phyloP scores from a whole-genome alignment of 2,888 invertebrate genomes.

The Harpalus rubripes region DNA sequence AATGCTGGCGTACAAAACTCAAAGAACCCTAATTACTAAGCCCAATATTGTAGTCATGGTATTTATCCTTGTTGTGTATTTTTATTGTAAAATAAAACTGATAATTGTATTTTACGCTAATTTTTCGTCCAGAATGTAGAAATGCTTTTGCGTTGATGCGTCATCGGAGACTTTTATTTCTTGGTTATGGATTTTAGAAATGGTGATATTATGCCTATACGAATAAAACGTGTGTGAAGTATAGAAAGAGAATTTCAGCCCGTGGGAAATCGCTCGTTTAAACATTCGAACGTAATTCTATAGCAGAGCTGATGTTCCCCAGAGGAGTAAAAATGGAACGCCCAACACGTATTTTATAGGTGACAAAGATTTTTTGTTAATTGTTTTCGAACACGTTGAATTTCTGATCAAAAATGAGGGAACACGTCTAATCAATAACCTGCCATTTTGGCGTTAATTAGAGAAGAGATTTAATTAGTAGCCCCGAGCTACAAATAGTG shows the following conservation, averaged over 20 bases:
- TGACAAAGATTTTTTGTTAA: slow-evolving; percentile 34
- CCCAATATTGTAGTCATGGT: too few relatives aligned
- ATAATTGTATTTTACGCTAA: slow-evolving; percentile 20
- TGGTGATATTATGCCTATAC: slow-evolving; percentile 33
- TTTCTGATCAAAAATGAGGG: slow-evolving; percentile 2
- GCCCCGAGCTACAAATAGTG: not conserved
- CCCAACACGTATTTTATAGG: not conserved
- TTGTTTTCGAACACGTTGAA: not conserved
- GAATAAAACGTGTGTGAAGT: slow-evolving; percentile 12
- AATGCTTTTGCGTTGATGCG: slow-evolving; percentile 29
- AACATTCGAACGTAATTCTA: slow-evolving; percentile 51
- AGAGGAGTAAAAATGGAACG: not conserved
- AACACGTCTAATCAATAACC: not conserved
- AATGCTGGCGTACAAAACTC: too few relatives aligned
- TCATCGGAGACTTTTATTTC: slow-evolving; percentile 35
- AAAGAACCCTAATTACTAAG: too few relatives aligned
- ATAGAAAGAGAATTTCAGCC: slow-evolving; percentile 6
- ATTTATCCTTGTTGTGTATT: too few relatives aligned
- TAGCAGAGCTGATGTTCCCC: slow-evolving; percentile 8
- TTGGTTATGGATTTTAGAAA: slow-evolving; percentile 43
- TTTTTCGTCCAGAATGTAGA: slow-evolving; percentile 10
- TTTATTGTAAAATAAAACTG: not conserved
- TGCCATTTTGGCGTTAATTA: not conserved
- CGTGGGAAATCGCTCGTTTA: slow-evolving; percentile 45
- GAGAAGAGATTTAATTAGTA: not conserved